Evolutionary conservation across 2,888 invertebrate species (phyloP).

Genomic region (Drosophila yooni): DNA sequence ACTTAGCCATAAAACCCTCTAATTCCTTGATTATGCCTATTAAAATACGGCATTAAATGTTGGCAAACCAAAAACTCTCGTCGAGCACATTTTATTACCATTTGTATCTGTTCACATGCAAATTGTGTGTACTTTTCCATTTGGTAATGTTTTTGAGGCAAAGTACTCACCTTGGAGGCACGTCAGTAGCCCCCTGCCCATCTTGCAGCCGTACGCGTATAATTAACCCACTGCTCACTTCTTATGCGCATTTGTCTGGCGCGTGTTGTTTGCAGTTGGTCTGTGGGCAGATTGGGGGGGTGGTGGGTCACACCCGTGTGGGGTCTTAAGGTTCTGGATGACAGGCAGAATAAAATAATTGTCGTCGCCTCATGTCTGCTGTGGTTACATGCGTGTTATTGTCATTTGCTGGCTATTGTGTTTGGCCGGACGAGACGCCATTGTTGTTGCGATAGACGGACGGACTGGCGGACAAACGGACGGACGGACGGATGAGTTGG

Average conservation of each 20-base stretch:
- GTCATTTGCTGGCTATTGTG: conserved; percentile 38
- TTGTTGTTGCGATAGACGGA: conserved; percentile 36
- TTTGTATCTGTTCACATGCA: conserved; percentile 18
- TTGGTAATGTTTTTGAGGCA: conserved; percentile 7
- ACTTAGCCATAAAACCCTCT: too few species aligned
- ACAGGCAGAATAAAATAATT: conserved; percentile 48
- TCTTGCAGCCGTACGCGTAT: background rate
- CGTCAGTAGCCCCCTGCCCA: background rate
- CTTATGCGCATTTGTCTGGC: conserved; percentile 57
- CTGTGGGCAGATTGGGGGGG: background rate
- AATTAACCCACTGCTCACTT: conserved; percentile 35
- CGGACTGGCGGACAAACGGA: conserved; percentile 9
- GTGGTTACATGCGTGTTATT: conserved; percentile 38
- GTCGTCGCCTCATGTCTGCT: conserved; percentile 34
- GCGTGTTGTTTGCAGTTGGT: conserved; percentile 35
- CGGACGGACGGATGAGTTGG: conserved; percentile 2
- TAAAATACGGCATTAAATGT: background rate
- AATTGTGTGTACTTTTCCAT: conserved; percentile 35
- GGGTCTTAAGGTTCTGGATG: conserved; percentile 31
- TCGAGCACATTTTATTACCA: background rate
- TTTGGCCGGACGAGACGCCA: conserved; percentile 39
- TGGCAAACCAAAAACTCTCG: background rate
- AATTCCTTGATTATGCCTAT: background rate
- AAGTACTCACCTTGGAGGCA: conserved; percentile 27
- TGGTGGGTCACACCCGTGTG: background rate